A percentile compares a stretch with the other conserved stretches of the same genome.
phyloP scores from a whole-genome alignment of 2,888 invertebrate species.

The Limenitis camilla region DNA sequence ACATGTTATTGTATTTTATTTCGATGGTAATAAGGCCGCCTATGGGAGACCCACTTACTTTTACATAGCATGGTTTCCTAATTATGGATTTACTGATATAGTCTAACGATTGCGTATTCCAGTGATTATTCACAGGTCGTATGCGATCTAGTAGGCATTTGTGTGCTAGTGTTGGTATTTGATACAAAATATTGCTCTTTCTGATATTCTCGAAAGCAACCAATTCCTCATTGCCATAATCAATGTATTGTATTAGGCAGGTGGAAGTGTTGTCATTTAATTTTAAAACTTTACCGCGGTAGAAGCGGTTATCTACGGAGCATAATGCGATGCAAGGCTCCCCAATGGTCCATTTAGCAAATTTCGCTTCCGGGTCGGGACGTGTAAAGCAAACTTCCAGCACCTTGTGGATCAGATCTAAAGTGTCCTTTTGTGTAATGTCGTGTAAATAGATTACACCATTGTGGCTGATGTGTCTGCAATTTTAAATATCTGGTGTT shows the following conservation, averaged over 20 bases:
- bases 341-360: constrained; percentile 74
- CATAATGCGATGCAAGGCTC: constrained; percentile 82
- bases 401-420: constrained; percentile 66
- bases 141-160: constrained; percentile 72
- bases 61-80: constrained; percentile 71
- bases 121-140: constrained; percentile 46
- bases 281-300: constrained; percentile 77
- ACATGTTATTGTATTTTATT: constrained; percentile 51
- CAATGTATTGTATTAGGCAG: constrained; percentile 80
- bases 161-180: constrained; percentile 79
- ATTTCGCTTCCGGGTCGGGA: constrained; percentile 58
- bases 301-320: constrained; percentile 78
- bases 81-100: constrained; percentile 76
- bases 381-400: constrained; percentile 63
- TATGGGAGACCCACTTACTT: constrained; percentile 48
- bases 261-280: constrained; percentile 48
- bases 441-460: constrained; percentile 63
- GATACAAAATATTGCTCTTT: constrained; percentile 75
- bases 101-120: constrained; percentile 74
- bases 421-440: constrained; percentile 44
- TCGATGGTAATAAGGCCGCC: constrained; percentile 49
- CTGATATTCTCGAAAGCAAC: constrained; percentile 74
- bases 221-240: constrained; percentile 86
- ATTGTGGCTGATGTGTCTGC: constrained; percentile 56
- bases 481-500: too few species aligned